Percentiles rank a stretch among this genome's conserved stretches.
Evolutionary conservation across 2,113 vertebrate species (phyloP).

Genomic region (Tenebrosternarchus preto): DNA sequence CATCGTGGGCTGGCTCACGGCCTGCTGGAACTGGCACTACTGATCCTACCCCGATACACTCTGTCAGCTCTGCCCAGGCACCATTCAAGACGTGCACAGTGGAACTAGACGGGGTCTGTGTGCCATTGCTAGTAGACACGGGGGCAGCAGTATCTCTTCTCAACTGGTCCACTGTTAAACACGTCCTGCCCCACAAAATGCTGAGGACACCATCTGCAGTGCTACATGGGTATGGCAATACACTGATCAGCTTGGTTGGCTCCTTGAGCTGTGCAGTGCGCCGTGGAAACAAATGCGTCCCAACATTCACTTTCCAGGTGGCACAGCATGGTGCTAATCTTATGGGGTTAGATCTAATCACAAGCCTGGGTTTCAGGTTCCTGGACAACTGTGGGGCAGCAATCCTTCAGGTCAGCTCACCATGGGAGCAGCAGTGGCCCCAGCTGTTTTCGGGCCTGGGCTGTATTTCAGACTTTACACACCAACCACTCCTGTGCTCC

Average conservation of each 20-base stretch:
- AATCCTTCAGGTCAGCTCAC: neutral
- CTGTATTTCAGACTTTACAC: conserved; percentile 24
- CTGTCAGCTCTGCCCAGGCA: neutral
- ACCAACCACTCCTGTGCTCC: conserved; percentile 6
- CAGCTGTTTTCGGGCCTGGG: conserved; percentile 12
- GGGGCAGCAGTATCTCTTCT: conserved; percentile 12
- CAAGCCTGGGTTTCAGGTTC: conserved; percentile 6
- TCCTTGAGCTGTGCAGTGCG: neutral
- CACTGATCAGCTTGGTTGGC: neutral
- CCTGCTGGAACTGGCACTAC: too few species aligned
- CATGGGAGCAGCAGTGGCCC: conserved; percentile 29
- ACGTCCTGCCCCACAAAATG: neutral
- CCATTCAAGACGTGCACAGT: conserved; percentile 1
- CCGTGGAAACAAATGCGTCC: neutral
- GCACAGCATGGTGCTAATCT: neutral
- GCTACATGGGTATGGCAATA: neutral
- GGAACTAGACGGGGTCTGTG: neutral
- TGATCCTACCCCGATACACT: neutral
- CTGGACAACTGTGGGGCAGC: neutral
- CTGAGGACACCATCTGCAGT: neutral
- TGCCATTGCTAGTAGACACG: conserved; percentile 42
- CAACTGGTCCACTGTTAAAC: neutral
- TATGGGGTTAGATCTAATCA: neutral
- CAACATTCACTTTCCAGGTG: conserved; percentile 1
- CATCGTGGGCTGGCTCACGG: too few species aligned